Base-by-base conservation (phyloP, 2,113 vertebrate species). In the Pseudopodoces humilis region DNA sequence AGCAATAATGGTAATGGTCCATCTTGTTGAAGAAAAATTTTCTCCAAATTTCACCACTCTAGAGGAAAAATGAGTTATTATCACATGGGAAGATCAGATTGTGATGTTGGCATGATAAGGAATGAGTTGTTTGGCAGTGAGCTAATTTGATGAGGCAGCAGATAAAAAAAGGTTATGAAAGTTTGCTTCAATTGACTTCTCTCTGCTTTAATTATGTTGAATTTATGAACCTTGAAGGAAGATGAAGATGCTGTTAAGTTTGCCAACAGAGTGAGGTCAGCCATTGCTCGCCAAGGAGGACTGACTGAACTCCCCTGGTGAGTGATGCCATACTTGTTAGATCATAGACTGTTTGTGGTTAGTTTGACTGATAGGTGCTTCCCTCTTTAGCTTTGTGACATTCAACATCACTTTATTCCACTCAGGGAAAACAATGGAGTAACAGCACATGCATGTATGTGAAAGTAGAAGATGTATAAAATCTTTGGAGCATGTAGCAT, bases 181-280 rank as follows among this genome's bases (percentile, higher is more conserved):
- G 3, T 50, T 60, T 72, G 46, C 64, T 84, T 92, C 74, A 70
- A 31, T 39, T 95, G 15, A 55, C 39, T 90, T 86, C 21, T 92
- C 25, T 95, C 27, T 89, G 55, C 64, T 95, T 79, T 91, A 44
- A 47, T 78, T 86, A 35, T 74, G 30, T 81, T 86, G n/a, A 56
- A 92, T 82, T 93, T 72, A 9, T 82, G 69, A 67, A 46, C 62
- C 76, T 87, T 90, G 62, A 96, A 99, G 99, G 98, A 98, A 43
- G 98, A 96, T 7, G 99, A 99, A 97, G 98, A 99, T 60, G 99
- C 99, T 3, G 98, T 98, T 76, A 98, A 98, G 49, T 99, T 99
- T 97, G 99, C 99, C 62, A 99, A 98, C 94, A 98, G 99, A 95
- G 99, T 99, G 60, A 99, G 98, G 75, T 99, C 99, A 28, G 99